These are phyloP conservation scores for Linyphia triangularis DNA, from an alignment of 2,888 invertebrate species.

Conservation along the genomic window DNA sequence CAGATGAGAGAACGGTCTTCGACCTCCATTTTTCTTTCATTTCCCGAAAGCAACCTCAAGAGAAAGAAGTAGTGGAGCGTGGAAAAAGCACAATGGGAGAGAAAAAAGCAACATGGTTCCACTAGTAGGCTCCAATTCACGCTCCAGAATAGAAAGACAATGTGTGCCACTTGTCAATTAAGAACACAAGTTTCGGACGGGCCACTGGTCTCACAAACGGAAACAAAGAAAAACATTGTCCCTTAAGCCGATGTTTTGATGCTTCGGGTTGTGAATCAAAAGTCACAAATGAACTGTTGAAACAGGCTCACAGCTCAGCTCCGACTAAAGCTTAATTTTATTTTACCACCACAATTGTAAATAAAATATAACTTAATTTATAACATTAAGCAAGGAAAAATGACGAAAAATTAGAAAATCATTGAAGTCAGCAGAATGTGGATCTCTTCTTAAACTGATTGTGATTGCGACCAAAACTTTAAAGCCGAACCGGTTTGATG, in stretches of 20 bases:
- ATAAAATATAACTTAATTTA: no score
- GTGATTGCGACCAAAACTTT: no score
- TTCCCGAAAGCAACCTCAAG: neutral
- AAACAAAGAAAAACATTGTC: conserved; percentile 10
- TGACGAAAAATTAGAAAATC: no score
- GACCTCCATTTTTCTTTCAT: neutral
- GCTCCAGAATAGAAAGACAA: conserved; percentile 50
- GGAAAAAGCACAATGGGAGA: conserved; percentile 33
- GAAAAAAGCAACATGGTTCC: conserved; percentile 2
- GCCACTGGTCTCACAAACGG: conserved; percentile 42
- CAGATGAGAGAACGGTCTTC: neutral
- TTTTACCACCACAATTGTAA: no score
- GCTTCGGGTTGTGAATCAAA: neutral
- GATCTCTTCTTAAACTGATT: no score
- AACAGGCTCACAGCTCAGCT: no score
- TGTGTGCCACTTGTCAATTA: conserved; percentile 49
- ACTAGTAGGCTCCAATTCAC: conserved; percentile 31
- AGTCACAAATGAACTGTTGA: no score
- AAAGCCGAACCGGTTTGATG: no score
- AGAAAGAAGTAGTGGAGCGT: neutral
- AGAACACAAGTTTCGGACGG: conserved; percentile 62
- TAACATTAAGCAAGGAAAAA: no score
- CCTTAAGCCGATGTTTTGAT: neutral
- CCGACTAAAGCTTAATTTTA: no score
- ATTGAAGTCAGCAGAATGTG: no score